Percentiles rank a stretch among this genome's conserved stretches.
phyloP scores from a whole-genome alignment of 1,140 invertebrate species.

The Procambarus clarkii region DNA sequence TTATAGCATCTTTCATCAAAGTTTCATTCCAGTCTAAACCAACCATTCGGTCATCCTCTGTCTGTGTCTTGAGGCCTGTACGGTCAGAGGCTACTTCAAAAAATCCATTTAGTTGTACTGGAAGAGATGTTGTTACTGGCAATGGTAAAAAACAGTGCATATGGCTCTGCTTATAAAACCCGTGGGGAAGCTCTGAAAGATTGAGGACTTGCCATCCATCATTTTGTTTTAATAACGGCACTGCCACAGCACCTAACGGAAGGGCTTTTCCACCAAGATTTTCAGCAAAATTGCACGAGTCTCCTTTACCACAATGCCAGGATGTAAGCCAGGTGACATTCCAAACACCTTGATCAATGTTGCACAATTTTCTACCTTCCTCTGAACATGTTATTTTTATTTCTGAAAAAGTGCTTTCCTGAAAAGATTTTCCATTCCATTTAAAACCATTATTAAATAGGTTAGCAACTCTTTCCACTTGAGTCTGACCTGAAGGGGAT shows the following conservation, averaged over 20 bases:
- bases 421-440: not conserved
- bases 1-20: slow-evolving; percentile 34
- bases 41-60: slow-evolving; percentile 28
- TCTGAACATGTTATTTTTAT: slow-evolving; percentile 2
- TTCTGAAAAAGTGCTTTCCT: slow-evolving; percentile 2
- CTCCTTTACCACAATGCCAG: slow-evolving; percentile 43
- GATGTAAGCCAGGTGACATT: slow-evolving; percentile 40
- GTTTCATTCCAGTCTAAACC: slow-evolving; percentile 24
- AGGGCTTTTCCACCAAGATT: not conserved
- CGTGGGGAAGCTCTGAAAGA: slow-evolving; percentile 31
- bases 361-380: slow-evolving; percentile 1
- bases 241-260: slow-evolving; percentile 42
- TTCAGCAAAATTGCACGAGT: slow-evolving; percentile 3
- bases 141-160: slow-evolving; percentile 56
- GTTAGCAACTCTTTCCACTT: not conserved
- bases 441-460: slow-evolving; percentile 2
- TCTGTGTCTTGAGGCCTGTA: slow-evolving; percentile 23
- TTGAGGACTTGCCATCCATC: slow-evolving; percentile 6
- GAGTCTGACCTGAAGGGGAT: not conserved
- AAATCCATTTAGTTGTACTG: slow-evolving; percentile 45
- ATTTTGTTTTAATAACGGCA: not conserved
- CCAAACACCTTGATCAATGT: not conserved
- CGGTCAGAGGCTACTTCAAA: slow-evolving; percentile 55
- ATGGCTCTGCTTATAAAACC: slow-evolving; percentile 47
- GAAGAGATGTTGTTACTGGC: slow-evolving; percentile 27